phyloP scores from a whole-genome alignment of 2,113 vertebrate genomes.

The Muntiacus reevesi region DNA sequence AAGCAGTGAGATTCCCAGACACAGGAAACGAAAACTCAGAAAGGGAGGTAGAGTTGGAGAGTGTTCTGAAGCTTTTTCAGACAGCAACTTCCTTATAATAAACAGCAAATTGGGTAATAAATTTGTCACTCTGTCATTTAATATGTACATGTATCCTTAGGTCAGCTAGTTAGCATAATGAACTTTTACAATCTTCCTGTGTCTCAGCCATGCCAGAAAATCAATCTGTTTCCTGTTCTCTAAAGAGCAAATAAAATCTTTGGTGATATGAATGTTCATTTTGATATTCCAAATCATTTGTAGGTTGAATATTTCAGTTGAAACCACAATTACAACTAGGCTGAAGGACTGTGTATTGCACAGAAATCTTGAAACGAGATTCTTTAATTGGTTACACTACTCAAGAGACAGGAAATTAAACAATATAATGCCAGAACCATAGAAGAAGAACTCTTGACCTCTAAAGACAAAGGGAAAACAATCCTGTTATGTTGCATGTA shows the following conservation, averaged over 20 bases:
- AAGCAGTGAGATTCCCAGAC: slow-evolving; percentile 71
- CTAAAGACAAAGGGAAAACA: neutral
- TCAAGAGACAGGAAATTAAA: slow-evolving; percentile 3
- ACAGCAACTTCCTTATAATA: slow-evolving; percentile 65
- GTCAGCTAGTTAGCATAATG: slow-evolving; percentile 25
- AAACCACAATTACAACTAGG: neutral
- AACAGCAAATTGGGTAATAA: slow-evolving; percentile 62
- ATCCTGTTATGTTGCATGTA: neutral
- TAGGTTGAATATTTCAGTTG: neutral
- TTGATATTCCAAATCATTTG: neutral
- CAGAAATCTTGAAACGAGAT: neutral
- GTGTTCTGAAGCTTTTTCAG: slow-evolving; percentile 66
- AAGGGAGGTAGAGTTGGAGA: slow-evolving; percentile 61
- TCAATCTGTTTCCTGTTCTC: neutral
- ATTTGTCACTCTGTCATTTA: slow-evolving; percentile 65
- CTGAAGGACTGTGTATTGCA: neutral
- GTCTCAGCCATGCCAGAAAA: neutral
- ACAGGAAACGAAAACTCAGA: slow-evolving; percentile 71
- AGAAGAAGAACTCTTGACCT: slow-evolving; percentile 14
- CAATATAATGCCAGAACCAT: neutral
- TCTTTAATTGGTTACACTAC: neutral
- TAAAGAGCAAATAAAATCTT: slow-evolving; percentile 35
- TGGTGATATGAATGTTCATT: neutral
- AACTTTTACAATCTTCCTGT: neutral
- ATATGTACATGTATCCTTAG: slow-evolving; percentile 28